These are phyloP conservation scores for Pao palembangensis DNA, from an alignment of 2,113 vertebrate species.

Conservation along the genomic window DNA sequence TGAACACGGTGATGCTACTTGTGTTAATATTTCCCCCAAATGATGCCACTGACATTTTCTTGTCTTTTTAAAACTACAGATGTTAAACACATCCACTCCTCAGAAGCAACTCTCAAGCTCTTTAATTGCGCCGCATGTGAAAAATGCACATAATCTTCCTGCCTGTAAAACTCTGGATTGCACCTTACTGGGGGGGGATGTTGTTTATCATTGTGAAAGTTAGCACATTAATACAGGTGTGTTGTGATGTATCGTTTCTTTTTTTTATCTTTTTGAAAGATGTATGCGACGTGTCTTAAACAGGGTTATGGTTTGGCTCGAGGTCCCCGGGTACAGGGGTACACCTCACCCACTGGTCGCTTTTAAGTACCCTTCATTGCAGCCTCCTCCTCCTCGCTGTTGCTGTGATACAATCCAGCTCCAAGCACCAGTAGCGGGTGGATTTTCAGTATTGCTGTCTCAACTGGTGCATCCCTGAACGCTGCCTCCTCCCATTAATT, in stretches of 20 bases:
- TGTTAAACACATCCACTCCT: neutral
- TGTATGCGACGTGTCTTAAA: constrained; percentile 27
- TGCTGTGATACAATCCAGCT: too few species aligned
- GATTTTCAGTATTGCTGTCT: too few species aligned
- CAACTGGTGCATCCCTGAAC: too few species aligned
- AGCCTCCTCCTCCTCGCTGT: too few species aligned
- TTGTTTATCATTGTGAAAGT: constrained; percentile 4
- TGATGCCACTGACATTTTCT: neutral
- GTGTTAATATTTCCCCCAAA: neutral
- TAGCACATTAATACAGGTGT: constrained; percentile 5
- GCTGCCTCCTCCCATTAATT: too few species aligned
- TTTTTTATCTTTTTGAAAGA: constrained; percentile 4
- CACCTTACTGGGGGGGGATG: constrained; percentile 50
- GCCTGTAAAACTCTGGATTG: constrained; percentile 45
- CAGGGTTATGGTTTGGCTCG: constrained; percentile 32
- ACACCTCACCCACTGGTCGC: too few species aligned
- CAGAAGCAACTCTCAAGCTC: constrained; percentile 2
- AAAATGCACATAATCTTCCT: constrained; percentile 24
- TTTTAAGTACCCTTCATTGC: too few species aligned
- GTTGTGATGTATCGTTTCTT: constrained; percentile 1
- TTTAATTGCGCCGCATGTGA: constrained; percentile 42
- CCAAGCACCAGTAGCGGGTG: too few species aligned
- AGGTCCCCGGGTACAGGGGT: too few species aligned
- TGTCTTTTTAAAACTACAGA: neutral
- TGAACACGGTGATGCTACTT: constrained; percentile 2